Conservation (phyloP, 2,888 invertebrate species). For the Cecidostiba fungosa region DNA sequence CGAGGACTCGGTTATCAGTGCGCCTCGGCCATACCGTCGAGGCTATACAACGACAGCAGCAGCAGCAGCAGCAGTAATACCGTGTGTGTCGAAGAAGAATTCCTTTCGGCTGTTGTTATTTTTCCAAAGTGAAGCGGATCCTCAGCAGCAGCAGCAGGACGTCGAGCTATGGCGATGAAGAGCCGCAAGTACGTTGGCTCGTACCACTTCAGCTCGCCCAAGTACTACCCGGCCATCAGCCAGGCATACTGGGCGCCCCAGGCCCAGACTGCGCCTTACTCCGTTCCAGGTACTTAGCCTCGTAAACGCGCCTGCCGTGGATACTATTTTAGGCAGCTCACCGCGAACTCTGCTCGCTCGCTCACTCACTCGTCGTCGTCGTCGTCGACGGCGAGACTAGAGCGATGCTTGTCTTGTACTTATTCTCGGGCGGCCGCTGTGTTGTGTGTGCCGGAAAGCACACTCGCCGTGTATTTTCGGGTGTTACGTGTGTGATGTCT, state of each 20-base stretch:
- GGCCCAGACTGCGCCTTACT: slow-evolving; percentile 89
- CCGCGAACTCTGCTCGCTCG: background rate
- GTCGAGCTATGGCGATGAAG: slow-evolving; percentile 77
- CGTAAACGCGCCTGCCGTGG: slow-evolving; percentile 5
- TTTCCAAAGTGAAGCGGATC: background rate
- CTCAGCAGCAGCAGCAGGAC: background rate
- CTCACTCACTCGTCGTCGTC: slow-evolving; percentile 26
- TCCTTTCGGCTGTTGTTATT: background rate
- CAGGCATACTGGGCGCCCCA: slow-evolving; percentile 93
- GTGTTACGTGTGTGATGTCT: background rate
- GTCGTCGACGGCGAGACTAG: slow-evolving; percentile 11
- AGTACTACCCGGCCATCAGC: slow-evolving; percentile 89
- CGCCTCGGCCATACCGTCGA: slow-evolving; percentile 7
- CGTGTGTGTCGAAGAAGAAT: too few relatives aligned
- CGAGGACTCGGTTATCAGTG: slow-evolving; percentile 17
- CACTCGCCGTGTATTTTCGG: background rate
- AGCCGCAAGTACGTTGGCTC: slow-evolving; percentile 77
- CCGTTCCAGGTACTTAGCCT: slow-evolving; percentile 87
- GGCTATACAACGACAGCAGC: background rate
- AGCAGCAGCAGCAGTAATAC: background rate
- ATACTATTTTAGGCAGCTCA: slow-evolving; percentile 1
- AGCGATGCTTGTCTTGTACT: slow-evolving; percentile 13
- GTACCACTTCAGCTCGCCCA: slow-evolving; percentile 72
- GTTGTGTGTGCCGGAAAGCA: slow-evolving; percentile 8
- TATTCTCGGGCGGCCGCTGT: background rate